These are phyloP conservation scores for Popillia japonica DNA, from an alignment of 1,140 invertebrate genomes.

Conservation along the genomic window DNA sequence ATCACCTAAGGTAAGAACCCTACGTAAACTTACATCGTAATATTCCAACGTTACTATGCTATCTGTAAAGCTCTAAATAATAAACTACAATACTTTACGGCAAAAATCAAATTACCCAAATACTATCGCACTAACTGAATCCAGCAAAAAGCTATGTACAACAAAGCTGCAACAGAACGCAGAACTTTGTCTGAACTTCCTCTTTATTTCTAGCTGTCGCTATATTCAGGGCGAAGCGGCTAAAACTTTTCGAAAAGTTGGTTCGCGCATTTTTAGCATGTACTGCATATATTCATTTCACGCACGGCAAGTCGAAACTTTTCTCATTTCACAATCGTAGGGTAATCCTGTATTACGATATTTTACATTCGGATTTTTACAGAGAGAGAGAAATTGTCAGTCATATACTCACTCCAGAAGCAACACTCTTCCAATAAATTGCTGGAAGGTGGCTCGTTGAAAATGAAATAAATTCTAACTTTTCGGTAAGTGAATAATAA, in stretches of 20 bases:
- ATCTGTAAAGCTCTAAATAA: too few species aligned
- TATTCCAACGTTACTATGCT: too few species aligned
- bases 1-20: not conserved
- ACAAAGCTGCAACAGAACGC: too few species aligned
- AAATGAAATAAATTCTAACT: not conserved
- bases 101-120: too few species aligned
- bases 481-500: not conserved
- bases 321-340: conserved; percentile 5
- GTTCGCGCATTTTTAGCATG: not conserved
- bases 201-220: not conserved
- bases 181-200: not conserved
- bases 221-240: not conserved
- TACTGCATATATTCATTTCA: conserved; percentile 11
- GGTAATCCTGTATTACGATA: not conserved
- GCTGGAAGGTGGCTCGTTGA: not conserved
- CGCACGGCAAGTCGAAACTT: not conserved
- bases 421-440: too few species aligned
- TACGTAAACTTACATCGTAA: too few species aligned
- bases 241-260: not conserved
- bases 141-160: too few species aligned
- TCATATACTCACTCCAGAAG: too few species aligned
- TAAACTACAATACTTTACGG: too few species aligned
- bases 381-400: not conserved
- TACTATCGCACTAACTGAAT: too few species aligned
- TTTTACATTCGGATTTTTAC: not conserved